These are phyloP conservation scores for Drosophila kurseongensis DNA, from an alignment of 1,140 invertebrate species.

Conservation along the genomic window DNA sequence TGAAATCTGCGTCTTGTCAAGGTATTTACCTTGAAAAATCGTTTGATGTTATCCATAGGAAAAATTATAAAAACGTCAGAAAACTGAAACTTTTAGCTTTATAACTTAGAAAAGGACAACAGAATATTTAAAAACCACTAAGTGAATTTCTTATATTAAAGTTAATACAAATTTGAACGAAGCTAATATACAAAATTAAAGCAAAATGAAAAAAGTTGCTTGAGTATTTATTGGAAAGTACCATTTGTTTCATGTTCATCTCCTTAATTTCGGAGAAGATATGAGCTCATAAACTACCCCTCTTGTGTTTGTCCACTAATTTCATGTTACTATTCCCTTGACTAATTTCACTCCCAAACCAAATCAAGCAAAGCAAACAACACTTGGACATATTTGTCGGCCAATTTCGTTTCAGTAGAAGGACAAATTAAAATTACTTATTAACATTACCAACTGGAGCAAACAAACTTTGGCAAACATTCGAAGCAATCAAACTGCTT, in stretches of 20 bases:
- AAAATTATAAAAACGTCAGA: background rate
- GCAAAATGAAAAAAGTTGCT: too few relatives aligned
- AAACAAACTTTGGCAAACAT: slow-evolving; percentile 61
- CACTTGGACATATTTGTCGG: slow-evolving; percentile 55
- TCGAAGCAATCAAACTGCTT: background rate
- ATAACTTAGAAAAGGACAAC: background rate
- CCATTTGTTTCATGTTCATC: background rate
- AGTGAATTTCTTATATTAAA: background rate
- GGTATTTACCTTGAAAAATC: slow-evolving; percentile 29
- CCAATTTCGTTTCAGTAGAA: slow-evolving; percentile 65
- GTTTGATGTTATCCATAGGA: slow-evolving; percentile 3
- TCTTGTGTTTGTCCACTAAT: slow-evolving; percentile 24
- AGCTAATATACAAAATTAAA: too few relatives aligned
- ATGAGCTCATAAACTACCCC: slow-evolving; percentile 12
- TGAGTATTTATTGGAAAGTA: background rate
- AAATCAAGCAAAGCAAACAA: slow-evolving; percentile 64
- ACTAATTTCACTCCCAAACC: slow-evolving; percentile 47
- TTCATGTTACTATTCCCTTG: slow-evolving; percentile 22
- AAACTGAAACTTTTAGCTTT: background rate
- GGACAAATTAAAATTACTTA: slow-evolving; percentile 77
- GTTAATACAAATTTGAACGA: too few relatives aligned
- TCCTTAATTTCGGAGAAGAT: background rate
- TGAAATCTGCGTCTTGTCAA: slow-evolving; percentile 12
- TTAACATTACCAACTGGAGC: slow-evolving; percentile 56
- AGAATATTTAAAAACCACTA: too few relatives aligned